Base-by-base conservation (phyloP, 2,797 vertebrate genomes). In the Ispidina picta region DNA sequence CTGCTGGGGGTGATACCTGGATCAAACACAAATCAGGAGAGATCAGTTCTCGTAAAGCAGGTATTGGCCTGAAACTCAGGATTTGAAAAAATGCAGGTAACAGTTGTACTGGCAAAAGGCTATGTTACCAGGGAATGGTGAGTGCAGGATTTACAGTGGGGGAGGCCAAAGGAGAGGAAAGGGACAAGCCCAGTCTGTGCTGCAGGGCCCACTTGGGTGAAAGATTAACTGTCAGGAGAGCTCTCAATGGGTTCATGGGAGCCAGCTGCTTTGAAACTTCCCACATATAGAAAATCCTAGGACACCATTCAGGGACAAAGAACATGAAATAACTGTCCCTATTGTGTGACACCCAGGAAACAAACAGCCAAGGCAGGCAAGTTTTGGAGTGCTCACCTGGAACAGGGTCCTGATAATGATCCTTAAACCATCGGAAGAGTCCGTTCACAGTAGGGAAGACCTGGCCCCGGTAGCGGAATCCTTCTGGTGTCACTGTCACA, bases 341-440 rank as follows among this genome's bases (percentile, higher is more conserved):
- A 14, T 2, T n/a, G 33, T 9, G 25, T n/a, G 64, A 56, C 9
- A 43, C 3, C 37, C 52, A 23, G 21, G 23, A 48, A 93, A 72
- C 9, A 56, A 68, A 65, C 2, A 89, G 58, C 12, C 14, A 25
- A 92, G 25, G 20, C 35, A 68, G 37, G 74, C 12, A 29, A 56
- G 17, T 65, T 78, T 39, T 44, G 43, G 29, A 35, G 19, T 59
- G 29, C 79, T 92, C 92, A 99, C 99, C 99, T 95, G 99, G 99
- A 37, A 99, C 98, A 65, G 99, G 99, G 92, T 99, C 99, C 78
- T 99, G 99, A 93, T 99, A 99, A 96, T 99, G 99, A 97, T 99
- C 99, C 96, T 99, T 99, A 97, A 99, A 99, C 99, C 99, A 99
- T 51, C 99, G 98, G 98, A 99, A 99, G 21, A 99, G 98, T 37